A percentile compares a stretch with the other conserved stretches of the same genome.
Evolutionary conservation across 2,797 vertebrate genomes (phyloP).

Genomic region (Sitta carolinensis): DNA sequence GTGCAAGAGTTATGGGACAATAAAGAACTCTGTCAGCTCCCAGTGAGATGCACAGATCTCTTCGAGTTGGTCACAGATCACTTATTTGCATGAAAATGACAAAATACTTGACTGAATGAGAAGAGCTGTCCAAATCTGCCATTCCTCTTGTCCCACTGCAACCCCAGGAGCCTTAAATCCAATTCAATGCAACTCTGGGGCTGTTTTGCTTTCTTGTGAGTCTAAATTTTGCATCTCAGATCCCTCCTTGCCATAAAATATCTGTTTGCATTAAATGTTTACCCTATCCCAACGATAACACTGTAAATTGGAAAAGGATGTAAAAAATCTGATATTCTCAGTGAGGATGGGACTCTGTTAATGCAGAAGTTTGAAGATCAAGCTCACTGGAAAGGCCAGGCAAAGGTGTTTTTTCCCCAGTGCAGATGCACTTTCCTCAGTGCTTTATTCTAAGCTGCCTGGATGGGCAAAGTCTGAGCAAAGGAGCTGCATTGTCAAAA

Average conservation of each 20-base stretch:
- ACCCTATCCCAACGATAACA: not conserved
- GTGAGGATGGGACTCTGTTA: not conserved
- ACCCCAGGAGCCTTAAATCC: not conserved
- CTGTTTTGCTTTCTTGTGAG: not conserved
- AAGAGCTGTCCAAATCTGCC: not conserved
- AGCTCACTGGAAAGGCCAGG: not conserved
- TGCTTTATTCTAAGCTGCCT: not conserved
- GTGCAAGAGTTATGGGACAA: not conserved
- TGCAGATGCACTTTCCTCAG: not conserved
- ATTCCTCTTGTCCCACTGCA: not conserved
- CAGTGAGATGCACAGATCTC: not conserved
- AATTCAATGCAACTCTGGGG: not conserved
- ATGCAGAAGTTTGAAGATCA: not conserved
- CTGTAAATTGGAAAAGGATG: not conserved
- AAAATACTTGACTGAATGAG: not conserved
- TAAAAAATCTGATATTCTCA: not conserved
- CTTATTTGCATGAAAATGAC: constrained; percentile 22
- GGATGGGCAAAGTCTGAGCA: not conserved
- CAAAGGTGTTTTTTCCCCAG: not conserved
- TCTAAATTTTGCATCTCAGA: not conserved
- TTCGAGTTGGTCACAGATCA: not conserved
- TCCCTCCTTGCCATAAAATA: not conserved
- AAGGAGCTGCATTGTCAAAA: not conserved
- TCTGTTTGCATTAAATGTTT: not conserved
- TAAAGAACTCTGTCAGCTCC: not conserved